phyloP scores from a whole-genome alignment of 2,113 vertebrate genomes.

The Lepus timidus region DNA sequence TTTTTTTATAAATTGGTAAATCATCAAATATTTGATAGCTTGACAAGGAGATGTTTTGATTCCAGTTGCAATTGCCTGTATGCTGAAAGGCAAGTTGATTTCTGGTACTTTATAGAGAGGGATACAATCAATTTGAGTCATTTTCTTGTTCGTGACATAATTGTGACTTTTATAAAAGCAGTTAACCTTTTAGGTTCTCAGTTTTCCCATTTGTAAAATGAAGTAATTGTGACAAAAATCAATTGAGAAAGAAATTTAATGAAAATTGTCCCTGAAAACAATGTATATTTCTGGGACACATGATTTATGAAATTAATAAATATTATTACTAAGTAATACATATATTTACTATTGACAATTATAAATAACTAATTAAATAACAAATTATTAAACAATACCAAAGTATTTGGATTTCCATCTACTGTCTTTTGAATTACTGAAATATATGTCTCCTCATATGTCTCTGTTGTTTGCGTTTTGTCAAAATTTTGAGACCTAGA shows the following conservation, averaged over 20 bases:
- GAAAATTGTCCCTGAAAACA: not conserved
- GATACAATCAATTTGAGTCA: not conserved
- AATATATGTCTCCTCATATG: not conserved
- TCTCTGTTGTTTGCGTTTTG: not conserved
- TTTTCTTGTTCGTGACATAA: constrained; percentile 23
- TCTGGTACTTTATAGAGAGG: not conserved
- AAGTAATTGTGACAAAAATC: not conserved
- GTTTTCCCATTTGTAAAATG: not conserved
- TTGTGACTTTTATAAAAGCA: constrained; percentile 1
- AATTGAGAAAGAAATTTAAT: not conserved
- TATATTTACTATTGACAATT: not conserved
- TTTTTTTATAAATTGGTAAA: not conserved
- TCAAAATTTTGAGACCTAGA: not conserved
- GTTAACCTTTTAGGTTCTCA: not conserved
- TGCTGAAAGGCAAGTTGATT: not conserved
- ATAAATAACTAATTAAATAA: not conserved
- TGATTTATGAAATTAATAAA: not conserved
- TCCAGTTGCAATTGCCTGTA: not conserved
- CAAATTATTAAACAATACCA: not conserved
- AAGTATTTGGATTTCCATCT: not conserved
- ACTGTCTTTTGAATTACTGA: not conserved
- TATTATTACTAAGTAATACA: not conserved
- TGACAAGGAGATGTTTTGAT: constrained; percentile 22
- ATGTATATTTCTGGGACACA: not conserved
- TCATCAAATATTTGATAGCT: not conserved